These are phyloP conservation scores for Lasioglossum marginatum DNA, from an alignment of 2,888 invertebrate species.

Conservation along the genomic window DNA sequence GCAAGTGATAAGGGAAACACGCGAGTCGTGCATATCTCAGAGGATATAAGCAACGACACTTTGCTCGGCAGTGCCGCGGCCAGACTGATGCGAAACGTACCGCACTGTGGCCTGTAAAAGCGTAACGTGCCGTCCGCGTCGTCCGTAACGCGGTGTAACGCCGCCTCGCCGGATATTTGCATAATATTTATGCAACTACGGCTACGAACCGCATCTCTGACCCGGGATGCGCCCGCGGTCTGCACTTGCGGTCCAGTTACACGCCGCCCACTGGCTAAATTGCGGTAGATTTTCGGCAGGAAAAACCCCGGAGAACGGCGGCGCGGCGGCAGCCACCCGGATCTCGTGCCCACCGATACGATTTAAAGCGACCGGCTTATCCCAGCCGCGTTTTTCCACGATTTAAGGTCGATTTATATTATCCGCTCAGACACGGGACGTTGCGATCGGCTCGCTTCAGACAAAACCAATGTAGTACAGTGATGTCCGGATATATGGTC, in stretches of 20 bases:
- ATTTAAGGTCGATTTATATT: neutral
- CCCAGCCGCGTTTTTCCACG: conserved; percentile 4
- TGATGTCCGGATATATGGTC: neutral
- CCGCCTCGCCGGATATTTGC: conserved; percentile 65
- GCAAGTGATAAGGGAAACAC: conserved; percentile 83
- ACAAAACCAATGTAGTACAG: neutral
- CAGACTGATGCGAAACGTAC: conserved; percentile 55
- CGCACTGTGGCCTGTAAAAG: conserved; percentile 14
- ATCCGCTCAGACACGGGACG: neutral
- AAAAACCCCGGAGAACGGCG: neutral
- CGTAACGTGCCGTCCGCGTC: conserved; percentile 25
- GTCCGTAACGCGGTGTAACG: conserved; percentile 23
- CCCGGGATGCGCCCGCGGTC: neutral
- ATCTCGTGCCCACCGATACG: neutral
- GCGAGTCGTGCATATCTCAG: conserved; percentile 81
- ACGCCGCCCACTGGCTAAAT: neutral
- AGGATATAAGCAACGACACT: conserved; percentile 81
- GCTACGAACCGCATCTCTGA: conserved; percentile 17
- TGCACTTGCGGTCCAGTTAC: conserved; percentile 26
- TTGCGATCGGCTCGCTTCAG: neutral
- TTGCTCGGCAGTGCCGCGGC: conserved; percentile 69
- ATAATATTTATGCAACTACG: conserved; percentile 73
- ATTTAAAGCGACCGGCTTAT: neutral
- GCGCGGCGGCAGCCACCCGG: neutral
- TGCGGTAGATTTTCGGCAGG: conserved; percentile 17